Conservation (phyloP, 2,113 vertebrate species). For the Carettochelys insculpta region DNA sequence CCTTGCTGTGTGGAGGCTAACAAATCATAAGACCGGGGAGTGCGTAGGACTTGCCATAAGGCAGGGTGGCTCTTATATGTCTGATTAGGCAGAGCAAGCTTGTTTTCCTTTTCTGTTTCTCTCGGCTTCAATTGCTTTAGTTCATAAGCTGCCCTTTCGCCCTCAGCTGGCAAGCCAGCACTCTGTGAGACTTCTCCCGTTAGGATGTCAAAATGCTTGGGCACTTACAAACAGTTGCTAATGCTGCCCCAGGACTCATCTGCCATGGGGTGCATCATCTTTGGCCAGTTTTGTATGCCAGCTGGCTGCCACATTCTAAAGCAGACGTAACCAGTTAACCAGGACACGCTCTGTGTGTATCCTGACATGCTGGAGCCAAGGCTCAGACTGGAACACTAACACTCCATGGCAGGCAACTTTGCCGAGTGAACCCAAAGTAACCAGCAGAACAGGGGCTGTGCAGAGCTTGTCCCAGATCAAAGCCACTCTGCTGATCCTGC, state of each 20-base stretch:
- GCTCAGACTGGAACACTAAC: neutral
- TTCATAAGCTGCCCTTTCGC: neutral
- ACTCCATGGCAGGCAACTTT: fast-evolving
- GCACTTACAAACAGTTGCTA: neutral
- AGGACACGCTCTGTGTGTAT: fast-evolving
- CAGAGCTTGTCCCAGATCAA: neutral
- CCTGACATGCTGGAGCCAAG: neutral
- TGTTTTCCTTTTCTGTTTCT: neutral
- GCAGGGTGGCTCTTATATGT: neutral
- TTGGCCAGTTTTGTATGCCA: neutral
- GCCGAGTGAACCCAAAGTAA: neutral
- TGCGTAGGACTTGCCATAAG: fast-evolving
- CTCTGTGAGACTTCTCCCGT: neutral
- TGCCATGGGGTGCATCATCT: neutral
- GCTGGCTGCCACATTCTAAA: neutral
- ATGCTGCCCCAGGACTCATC: neutral
- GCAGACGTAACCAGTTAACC: neutral
- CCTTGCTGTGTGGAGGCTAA: neutral
- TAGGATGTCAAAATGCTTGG: neutral
- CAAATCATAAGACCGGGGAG: neutral
- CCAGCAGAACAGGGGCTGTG: fast-evolving
- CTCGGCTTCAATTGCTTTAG: neutral
- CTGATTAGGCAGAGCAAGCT: neutral
- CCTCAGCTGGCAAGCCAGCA: neutral
- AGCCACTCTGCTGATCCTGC: neutral